Evolutionary conservation across 2,888 invertebrate species (phyloP), one percentile per base, ranked within the genome.

Genomic region (Heliothis peltigera): DNA sequence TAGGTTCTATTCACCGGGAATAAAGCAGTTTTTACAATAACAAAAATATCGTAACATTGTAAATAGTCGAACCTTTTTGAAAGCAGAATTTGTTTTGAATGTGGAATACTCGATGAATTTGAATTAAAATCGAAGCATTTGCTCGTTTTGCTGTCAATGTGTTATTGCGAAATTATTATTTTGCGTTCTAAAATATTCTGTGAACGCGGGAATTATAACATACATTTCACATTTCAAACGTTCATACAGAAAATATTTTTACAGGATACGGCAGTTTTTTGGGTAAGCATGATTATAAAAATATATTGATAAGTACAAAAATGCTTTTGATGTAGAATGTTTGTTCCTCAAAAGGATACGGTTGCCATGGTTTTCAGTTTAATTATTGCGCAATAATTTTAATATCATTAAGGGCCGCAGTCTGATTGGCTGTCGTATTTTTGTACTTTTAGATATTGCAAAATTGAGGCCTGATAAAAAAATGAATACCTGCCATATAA

Each of bases 131-230:
- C 19, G 19, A 46, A 21, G 17, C 15, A 46, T 21, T 46, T 21
- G 21, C 15, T 19, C 21, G 21, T 12, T 46, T 46, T 46, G 15
- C 46, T 46, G 46, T 22, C 46, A 46, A 44, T 46, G 15, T 39
- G 39, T 39, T 39, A 39, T 39, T 39, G 39, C n/a, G 39, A 39
- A 39, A 39, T 39, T 39, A 39, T 39, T 39, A 39, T 39, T 39
- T 39, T 39, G 4, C 39, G 39, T 39, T 39, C 15, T 39, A 39
- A 39, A 39, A 39, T 39, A 39, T 39, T 39, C 15, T 5, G 39
- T n/a, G 39, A 39, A 39, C 39, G 39, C 39, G 39, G 39, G n/a
- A 39, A 39, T n/a, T 39, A 39, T 39, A 5, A 39, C 15, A 39
- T 39, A 39, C n/a, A 35, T 39, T 39, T 39, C 39, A 39, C 8